Evolutionary conservation across 1,140 invertebrate species (phyloP), one percentile per base, ranked within the genome.

Genomic region (Chrysoperla carnea): DNA sequence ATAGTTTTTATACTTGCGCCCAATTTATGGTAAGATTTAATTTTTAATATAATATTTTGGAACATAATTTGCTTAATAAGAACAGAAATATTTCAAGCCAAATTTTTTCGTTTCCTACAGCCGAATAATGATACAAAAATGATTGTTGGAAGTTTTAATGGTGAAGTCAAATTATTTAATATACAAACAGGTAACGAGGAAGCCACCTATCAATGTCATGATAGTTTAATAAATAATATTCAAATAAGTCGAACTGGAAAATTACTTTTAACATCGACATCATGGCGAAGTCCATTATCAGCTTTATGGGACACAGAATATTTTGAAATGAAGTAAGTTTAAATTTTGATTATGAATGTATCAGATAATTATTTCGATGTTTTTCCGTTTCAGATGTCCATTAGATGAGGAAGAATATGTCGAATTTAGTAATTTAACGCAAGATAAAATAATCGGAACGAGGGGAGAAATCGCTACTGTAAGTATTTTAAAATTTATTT

Each of bases 111-210:
- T 48, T 51, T n/a, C n/a, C 61, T 62, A 13, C 59, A 84, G 74
- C 75, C 81, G 8, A 81, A 76, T 52, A 81, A 85, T 54, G 78
- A 86, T 50, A 78, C 76, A 50, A 59, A 94, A 7, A 68, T 92
- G 39, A 73, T 90, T 11, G 91, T 91, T 39, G 92, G 86, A 1
- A 3, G 17, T 23, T 82, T 84, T 42, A 69, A 76, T 14, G 91
- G 91, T 12, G 87, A 95, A 56, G 75, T 94, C 9, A 80, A 88
- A 54, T 69, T 89, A 46, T 89, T 83, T 55, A 94, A 92, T 62
- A 57, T 85, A 38, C 72, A 81, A 46, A 80, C 76, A 29, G 85
- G 81, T 17, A 72, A 70, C 50, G 85, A 91, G 53, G 78, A 87
- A 51, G 74, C 72, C 40, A 76, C 75, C 6, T 83, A 83, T 51